Evolutionary conservation across 1,140 invertebrate genomes (phyloP).

Genomic region (Triops longicaudatus): DNA sequence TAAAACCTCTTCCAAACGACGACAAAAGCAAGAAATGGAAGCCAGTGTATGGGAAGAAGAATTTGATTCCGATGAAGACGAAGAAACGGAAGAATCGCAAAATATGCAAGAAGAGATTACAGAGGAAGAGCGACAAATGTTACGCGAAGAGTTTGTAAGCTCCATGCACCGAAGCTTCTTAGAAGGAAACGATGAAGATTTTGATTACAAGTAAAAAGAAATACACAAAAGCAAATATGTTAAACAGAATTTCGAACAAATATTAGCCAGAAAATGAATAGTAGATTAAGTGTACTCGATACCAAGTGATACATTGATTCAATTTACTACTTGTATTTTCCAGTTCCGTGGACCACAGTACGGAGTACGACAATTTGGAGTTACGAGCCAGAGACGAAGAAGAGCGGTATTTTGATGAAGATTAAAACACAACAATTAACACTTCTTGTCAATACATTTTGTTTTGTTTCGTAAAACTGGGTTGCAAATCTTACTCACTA

Average conservation of each 20-base stretch:
- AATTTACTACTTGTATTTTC: too few relatives aligned
- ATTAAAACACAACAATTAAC: neutral
- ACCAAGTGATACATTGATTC: too few relatives aligned
- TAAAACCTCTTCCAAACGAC: slow-evolving; percentile 44
- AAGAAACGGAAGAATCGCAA: slow-evolving; percentile 28
- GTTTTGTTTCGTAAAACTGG: too few relatives aligned
- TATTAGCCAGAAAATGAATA: neutral
- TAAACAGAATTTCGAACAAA: neutral
- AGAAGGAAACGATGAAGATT: slow-evolving; percentile 67
- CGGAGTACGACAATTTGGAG: slow-evolving; percentile 66
- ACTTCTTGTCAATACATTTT: too few relatives aligned
- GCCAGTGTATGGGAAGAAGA: slow-evolving; percentile 50
- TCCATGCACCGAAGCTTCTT: slow-evolving; percentile 83
- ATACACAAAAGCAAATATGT: slow-evolving; percentile 1
- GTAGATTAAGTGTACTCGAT: slow-evolving; percentile 33
- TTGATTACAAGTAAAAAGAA: slow-evolving; percentile 61
- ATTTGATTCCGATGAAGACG: slow-evolving; percentile 37
- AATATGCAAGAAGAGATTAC: slow-evolving; percentile 28
- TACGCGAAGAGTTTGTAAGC: slow-evolving; percentile 72
- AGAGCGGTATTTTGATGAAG: slow-evolving; percentile 73
- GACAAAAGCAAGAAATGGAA: slow-evolving; percentile 52
- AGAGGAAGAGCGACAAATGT: slow-evolving; percentile 38
- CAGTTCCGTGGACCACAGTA: slow-evolving; percentile 58
- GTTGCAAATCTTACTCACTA: too few relatives aligned
- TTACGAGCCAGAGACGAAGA: slow-evolving; percentile 64